Percentiles rank a stretch among this genome's conserved stretches.
Evolutionary conservation across 2,797 vertebrate species (phyloP).

Genomic region (Danio aesculapii): DNA sequence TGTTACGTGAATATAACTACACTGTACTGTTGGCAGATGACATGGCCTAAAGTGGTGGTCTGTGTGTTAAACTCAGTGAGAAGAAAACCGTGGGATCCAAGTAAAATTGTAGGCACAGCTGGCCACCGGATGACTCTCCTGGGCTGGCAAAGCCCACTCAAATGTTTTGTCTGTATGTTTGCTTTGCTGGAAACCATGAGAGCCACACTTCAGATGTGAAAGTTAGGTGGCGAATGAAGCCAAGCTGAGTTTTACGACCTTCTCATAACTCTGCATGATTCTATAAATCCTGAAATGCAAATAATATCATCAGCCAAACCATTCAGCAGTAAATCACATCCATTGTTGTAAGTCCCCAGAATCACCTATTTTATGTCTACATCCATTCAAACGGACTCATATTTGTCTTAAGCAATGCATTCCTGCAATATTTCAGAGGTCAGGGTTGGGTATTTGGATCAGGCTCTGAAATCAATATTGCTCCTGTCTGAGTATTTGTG

Average conservation of each 20-base stretch:
- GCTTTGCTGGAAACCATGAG: slow-evolving; percentile 29
- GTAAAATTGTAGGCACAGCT: slow-evolving; percentile 15
- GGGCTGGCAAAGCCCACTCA: slow-evolving; percentile 21
- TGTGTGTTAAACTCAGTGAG: slow-evolving; percentile 24
- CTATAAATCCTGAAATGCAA: slow-evolving; percentile 20
- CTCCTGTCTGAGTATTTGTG: slow-evolving; percentile 11
- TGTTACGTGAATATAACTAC: slow-evolving; percentile 16
- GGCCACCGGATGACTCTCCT: slow-evolving; percentile 30
- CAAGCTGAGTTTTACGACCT: background rate
- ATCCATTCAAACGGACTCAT: slow-evolving; percentile 39
- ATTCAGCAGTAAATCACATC: background rate
- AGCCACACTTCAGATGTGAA: slow-evolving; percentile 22
- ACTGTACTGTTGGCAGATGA: slow-evolving; percentile 20
- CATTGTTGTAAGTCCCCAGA: background rate
- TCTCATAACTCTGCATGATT: slow-evolving; percentile 6
- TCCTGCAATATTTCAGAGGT: slow-evolving; percentile 41
- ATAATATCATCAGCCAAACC: slow-evolving; percentile 5
- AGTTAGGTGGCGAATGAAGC: background rate
- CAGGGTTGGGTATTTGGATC: slow-evolving; percentile 3
- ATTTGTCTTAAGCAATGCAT: slow-evolving; percentile 49
- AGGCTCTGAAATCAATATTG: slow-evolving; percentile 13
- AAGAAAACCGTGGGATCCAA: slow-evolving; percentile 23
- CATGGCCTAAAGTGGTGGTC: slow-evolving; percentile 19
- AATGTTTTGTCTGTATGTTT: slow-evolving; percentile 34
- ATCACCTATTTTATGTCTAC: slow-evolving; percentile 13